Evolutionary conservation across 2,888 invertebrate genomes (phyloP).

Genomic region (Prosapia bicincta): DNA sequence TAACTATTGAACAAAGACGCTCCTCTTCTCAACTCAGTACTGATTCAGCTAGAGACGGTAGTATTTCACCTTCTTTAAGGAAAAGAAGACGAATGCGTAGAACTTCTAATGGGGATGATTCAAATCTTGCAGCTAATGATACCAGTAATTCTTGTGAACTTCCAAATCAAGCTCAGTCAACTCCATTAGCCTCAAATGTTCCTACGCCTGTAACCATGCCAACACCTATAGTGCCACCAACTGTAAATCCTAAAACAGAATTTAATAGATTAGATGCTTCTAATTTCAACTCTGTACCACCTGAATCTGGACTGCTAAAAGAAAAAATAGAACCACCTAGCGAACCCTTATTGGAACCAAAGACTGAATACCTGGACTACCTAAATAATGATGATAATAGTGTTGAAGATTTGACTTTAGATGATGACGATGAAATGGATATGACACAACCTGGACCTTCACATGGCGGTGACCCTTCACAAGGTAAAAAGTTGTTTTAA

Average conservation of each 20-base stretch:
- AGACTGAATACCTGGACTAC: conserved; percentile 70
- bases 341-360: conserved; percentile 58
- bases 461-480: conserved; percentile 51
- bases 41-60: conserved; percentile 36
- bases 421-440: conserved; percentile 57
- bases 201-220: conserved; percentile 43
- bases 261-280: conserved; percentile 11
- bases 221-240: conserved; percentile 21
- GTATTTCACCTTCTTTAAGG: conserved; percentile 36
- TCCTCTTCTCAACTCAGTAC: conserved; percentile 31
- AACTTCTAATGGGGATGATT: conserved; percentile 39
- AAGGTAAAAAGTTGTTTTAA: conserved; percentile 51
- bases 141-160: conserved; percentile 40
- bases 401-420: conserved; percentile 80
- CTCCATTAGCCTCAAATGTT: conserved; percentile 25
- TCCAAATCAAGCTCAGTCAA: conserved; percentile 34
- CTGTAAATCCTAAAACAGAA: conserved; percentile 9
- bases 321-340: conserved; percentile 38
- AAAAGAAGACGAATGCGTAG: conserved; percentile 37
- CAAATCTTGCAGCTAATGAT: conserved; percentile 36
- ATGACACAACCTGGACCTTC: conserved; percentile 70
- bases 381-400: conserved; percentile 65
- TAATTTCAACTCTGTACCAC: conserved; percentile 6
- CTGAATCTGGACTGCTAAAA: conserved; percentile 33
- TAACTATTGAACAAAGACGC: conserved; percentile 29